Evolutionary conservation across 1,140 invertebrate species (phyloP).

Genomic region (Sminthurinus signatus): DNA sequence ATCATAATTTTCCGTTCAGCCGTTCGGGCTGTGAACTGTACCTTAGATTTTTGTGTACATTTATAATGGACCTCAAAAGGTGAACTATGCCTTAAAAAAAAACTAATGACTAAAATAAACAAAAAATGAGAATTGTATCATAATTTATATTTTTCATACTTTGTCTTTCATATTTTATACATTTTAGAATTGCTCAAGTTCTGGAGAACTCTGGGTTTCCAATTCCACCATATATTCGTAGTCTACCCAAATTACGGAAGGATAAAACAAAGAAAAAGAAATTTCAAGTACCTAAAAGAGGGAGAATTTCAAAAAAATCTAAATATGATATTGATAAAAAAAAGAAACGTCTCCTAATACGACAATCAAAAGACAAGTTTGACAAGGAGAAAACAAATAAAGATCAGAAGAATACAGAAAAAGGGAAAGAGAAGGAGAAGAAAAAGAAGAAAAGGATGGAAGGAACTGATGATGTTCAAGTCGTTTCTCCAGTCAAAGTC

Average conservation of each 20-base stretch:
- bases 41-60: too few species aligned
- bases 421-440: slow-evolving; percentile 1
- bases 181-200: slow-evolving; percentile 71
- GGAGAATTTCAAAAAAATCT: slow-evolving; percentile 3
- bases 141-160: too few species aligned
- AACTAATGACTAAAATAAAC: too few species aligned
- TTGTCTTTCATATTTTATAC: too few species aligned
- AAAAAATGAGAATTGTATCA: too few species aligned
- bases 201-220: slow-evolving; percentile 81
- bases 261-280: slow-evolving; percentile 51
- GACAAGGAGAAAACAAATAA: background rate
- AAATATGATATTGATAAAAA: slow-evolving; percentile 19
- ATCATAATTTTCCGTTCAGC: too few species aligned
- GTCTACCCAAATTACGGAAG: slow-evolving; percentile 65
- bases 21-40: too few species aligned
- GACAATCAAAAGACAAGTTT: slow-evolving; percentile 6
- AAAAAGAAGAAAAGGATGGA: slow-evolving; percentile 9
- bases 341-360: slow-evolving; percentile 14
- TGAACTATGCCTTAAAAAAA: too few species aligned
- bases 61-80: too few species aligned
- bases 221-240: slow-evolving; percentile 82
- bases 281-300: slow-evolving; percentile 5
- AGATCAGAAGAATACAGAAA: slow-evolving; percentile 7
- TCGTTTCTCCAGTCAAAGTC: too few species aligned
- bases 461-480: background rate